These are phyloP conservation scores for Eupithecia vulgata DNA, from an alignment of 2,888 invertebrate species.

Conservation along the genomic window DNA sequence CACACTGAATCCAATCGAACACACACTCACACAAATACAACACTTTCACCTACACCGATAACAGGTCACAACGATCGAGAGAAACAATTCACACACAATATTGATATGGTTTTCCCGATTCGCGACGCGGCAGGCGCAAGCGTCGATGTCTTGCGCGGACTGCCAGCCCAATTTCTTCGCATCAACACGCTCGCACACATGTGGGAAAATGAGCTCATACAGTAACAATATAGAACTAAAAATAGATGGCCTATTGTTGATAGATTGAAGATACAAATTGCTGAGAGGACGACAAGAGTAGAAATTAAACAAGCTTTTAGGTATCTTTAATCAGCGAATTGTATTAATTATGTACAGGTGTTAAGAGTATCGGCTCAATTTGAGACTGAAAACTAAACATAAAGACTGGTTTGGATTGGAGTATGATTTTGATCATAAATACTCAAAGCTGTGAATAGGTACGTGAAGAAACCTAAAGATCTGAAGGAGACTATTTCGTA, in stretches of 20 bases:
- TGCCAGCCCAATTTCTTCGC: conserved; percentile 71
- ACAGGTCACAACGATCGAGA: conserved; percentile 40
- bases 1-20: conserved; percentile 33
- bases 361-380: no score
- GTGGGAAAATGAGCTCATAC: conserved; percentile 52
- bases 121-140: conserved; percentile 54
- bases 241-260: conserved; percentile 50
- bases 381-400: not conserved
- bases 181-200: conserved; percentile 55
- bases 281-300: not conserved
- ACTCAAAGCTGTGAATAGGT: not conserved
- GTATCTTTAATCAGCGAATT: not conserved
- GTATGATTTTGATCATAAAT: not conserved
- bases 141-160: conserved; percentile 71
- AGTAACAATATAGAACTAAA: conserved; percentile 48
- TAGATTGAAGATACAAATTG: conserved; percentile 39
- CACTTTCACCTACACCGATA: conserved; percentile 41
- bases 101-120: conserved; percentile 25
- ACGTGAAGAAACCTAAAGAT: not conserved
- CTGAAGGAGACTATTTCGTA: not conserved
- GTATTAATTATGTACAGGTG: not conserved
- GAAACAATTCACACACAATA: conserved; percentile 37
- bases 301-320: not conserved
- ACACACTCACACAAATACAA: conserved; percentile 34
- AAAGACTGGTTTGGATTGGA: not conserved